Evolutionary conservation across 2,113 vertebrate species (phyloP), one percentile per base, ranked within the genome.

Genomic region (Hemicordylus capensis): DNA sequence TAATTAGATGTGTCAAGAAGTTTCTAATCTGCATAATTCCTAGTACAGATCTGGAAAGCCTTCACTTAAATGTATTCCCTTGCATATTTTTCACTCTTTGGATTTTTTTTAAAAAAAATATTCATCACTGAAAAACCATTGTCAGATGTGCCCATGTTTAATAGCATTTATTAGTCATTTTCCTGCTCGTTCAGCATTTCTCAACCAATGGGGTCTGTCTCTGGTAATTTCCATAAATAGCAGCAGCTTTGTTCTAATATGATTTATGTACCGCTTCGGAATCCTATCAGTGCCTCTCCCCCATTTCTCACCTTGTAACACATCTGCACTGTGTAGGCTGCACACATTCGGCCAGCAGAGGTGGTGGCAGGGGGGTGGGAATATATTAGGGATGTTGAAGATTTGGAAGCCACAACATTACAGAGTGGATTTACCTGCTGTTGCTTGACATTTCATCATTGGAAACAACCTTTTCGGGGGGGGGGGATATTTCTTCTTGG

Each of bases 101-200:
- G 77, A 64, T 66, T 46, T 64, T 80, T 80, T 77, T 48, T 34
- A 9, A n/a, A n/a, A n/a, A n/a, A n/a, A n/a, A n/a, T n/a, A 64
- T 48, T 48, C 28, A 64, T 66, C 59, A 48, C 61, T 80, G 61
- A 34, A 34, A 66, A 80, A 48, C 31, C 44, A 54, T 20, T 66
- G 77, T 48, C 77, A 80, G 77, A 66, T 80, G 48, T 66, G 28
- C 46, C 61, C 61, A 48, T 80, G 59, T 80, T 64, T 64, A 66
- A 80, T 80, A 80, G 59, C 61, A 80, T 66, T 80, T 66, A 64
- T 80, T 80, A 80, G 28, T 80, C 37, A 26, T 46, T 51, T 67
- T 66, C 22, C 46, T 26, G 31, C 46, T 80, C 54, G 31, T 63
- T 80, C 63, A 80, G 79, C 79, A 67, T 67, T 66, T 67, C 46